Conservation (phyloP, 2,888 invertebrate genomes). For the Meta bourneti region DNA sequence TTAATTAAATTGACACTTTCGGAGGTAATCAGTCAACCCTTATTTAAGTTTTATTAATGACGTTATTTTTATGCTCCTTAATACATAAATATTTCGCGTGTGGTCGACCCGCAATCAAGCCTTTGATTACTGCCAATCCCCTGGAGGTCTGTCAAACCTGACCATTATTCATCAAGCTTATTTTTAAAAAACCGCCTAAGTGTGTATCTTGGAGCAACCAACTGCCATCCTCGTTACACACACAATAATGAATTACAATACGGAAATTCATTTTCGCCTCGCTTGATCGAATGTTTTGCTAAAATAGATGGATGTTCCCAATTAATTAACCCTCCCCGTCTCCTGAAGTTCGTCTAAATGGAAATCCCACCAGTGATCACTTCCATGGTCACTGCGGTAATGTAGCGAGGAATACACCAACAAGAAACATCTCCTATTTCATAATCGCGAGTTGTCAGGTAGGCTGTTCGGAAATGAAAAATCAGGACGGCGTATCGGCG, state of each 20-base stretch:
- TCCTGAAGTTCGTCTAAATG: slow-evolving; percentile 36
- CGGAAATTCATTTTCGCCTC: slow-evolving; percentile 48
- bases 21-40: slow-evolving; percentile 40
- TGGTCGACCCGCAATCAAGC: slow-evolving; percentile 5
- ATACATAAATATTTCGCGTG: slow-evolving; percentile 7
- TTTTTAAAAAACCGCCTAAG: slow-evolving; percentile 1
- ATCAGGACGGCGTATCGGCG: slow-evolving; percentile 47
- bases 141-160: slow-evolving; percentile 42
- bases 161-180: slow-evolving; percentile 24
- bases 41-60: slow-evolving; percentile 58
- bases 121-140: slow-evolving; percentile 52
- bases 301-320: slow-evolving; percentile 20
- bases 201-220: background rate
- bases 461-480: slow-evolving; percentile 34
- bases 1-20: slow-evolving; percentile 55
- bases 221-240: background rate
- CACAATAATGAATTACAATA: slow-evolving; percentile 10
- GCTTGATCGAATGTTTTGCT: slow-evolving; percentile 36
- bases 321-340: slow-evolving; percentile 24
- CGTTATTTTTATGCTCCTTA: slow-evolving; percentile 12
- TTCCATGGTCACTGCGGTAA: background rate
- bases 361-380: background rate
- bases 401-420: background rate
- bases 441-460: slow-evolving; percentile 39
- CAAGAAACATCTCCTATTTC: background rate